Percentiles rank a stretch among this genome's conserved stretches.
Evolutionary conservation across 2,888 invertebrate species (phyloP).

Genomic region (Chaetoderma sp.): DNA sequence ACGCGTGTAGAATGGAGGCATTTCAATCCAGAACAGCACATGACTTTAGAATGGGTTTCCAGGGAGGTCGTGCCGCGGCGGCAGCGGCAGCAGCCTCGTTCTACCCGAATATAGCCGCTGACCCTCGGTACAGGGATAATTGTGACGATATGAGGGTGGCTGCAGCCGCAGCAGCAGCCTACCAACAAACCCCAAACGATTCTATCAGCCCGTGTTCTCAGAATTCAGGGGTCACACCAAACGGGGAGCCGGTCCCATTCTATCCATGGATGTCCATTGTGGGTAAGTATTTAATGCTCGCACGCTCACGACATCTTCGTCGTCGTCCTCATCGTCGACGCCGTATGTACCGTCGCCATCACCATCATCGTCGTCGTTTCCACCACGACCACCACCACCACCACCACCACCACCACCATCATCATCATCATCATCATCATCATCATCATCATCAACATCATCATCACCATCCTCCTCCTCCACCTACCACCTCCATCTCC

Average conservation of each 20-base stretch:
- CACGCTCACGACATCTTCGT: too few species aligned
- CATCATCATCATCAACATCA: too few species aligned
- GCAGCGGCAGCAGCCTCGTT: too few species aligned
- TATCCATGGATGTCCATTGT: slow-evolving; percentile 66
- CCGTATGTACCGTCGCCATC: too few species aligned
- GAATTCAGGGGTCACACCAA: slow-evolving; percentile 40
- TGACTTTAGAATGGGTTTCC: slow-evolving; percentile 58
- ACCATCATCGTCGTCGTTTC: too few species aligned
- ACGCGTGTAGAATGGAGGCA: slow-evolving; percentile 63
- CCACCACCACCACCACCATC: too few species aligned
- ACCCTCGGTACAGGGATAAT: background rate
- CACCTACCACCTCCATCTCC: too few species aligned
- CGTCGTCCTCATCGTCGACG: too few species aligned
- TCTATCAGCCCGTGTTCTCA: slow-evolving; percentile 55
- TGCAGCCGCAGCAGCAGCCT: too few species aligned
- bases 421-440: too few species aligned
- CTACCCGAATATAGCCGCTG: slow-evolving; percentile 57
- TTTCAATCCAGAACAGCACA: slow-evolving; percentile 54
- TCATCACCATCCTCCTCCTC: too few species aligned
- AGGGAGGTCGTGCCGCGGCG: slow-evolving; percentile 48
- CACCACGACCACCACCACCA: too few species aligned
- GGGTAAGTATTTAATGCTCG: slow-evolving; percentile 47
- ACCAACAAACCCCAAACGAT: slow-evolving; percentile 21
- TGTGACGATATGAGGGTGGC: slow-evolving; percentile 8
- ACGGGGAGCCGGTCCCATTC: slow-evolving; percentile 51